Evolutionary conservation across 2,113 vertebrate species (phyloP).

Genomic region (Takifugu flavidus): DNA sequence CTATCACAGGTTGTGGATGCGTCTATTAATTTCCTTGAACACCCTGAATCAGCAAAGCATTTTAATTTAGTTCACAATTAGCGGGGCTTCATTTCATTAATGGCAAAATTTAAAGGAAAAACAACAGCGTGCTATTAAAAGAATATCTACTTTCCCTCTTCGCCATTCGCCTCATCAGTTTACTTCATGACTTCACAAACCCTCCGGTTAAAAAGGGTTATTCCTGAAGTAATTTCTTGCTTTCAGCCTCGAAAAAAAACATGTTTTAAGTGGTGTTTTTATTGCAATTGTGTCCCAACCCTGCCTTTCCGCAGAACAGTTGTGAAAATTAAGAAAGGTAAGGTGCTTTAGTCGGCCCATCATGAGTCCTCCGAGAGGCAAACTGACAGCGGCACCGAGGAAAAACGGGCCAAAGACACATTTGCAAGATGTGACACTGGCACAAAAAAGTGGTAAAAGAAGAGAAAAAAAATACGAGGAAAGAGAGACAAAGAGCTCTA

Average conservation of each 20-base stretch:
- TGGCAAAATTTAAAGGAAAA: slow-evolving; percentile 62
- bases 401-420: slow-evolving; percentile 20
- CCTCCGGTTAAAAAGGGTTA: slow-evolving; percentile 58
- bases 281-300: slow-evolving; percentile 12
- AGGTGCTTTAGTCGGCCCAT: slow-evolving; percentile 64
- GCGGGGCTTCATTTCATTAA: slow-evolving; percentile 70
- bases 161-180: slow-evolving; percentile 47
- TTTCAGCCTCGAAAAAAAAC: slow-evolving; percentile 45
- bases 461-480: slow-evolving; percentile 20
- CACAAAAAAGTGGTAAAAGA: slow-evolving; percentile 21
- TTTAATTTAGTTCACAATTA: slow-evolving; percentile 78
- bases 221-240: slow-evolving; percentile 62
- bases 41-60: slow-evolving; percentile 66
- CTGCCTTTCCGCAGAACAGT: slow-evolving; percentile 28
- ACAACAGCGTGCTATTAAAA: slow-evolving; percentile 64
- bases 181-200: slow-evolving; percentile 54
- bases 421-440: slow-evolving; percentile 36
- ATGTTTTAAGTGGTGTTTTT: slow-evolving; percentile 43
- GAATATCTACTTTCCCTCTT: slow-evolving; percentile 59
- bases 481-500: slow-evolving; percentile 14
- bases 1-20: slow-evolving; percentile 61
- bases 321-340: slow-evolving; percentile 48
- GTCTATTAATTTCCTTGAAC: slow-evolving; percentile 69
- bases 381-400: slow-evolving; percentile 41
- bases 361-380: slow-evolving; percentile 52